phyloP scores from a whole-genome alignment of 2,113 vertebrate species.

The Cynocephalus volans region DNA sequence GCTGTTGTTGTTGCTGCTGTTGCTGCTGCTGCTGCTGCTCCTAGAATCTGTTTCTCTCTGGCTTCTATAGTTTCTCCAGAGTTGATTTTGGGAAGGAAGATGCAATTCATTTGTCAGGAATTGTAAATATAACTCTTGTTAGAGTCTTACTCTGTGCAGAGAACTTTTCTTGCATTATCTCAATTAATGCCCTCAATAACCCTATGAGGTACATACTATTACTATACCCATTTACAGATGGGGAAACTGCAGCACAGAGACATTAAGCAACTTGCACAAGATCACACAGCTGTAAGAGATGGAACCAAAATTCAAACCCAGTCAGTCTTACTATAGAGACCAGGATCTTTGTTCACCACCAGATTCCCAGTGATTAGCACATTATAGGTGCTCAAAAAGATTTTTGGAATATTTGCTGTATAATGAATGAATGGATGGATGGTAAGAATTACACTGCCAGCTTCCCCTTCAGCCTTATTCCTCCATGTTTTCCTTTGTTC shows the following conservation, averaged over 20 bases:
- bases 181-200: not conserved
- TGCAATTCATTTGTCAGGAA: not conserved
- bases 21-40: not conserved
- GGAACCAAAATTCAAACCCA: not conserved
- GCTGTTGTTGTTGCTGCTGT: no score
- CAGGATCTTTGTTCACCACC: not conserved
- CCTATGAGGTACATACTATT: not conserved
- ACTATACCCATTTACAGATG: not conserved
- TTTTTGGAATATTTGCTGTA: not conserved
- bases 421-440: not conserved
- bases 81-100: not conserved
- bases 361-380: not conserved
- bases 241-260: not conserved
- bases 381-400: not conserved
- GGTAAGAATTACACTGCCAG: not conserved
- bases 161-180: conserved; percentile 35
- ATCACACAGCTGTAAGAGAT: conserved; percentile 16
- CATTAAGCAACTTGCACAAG: not conserved
- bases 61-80: not conserved
- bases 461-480: not conserved
- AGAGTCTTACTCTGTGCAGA: not conserved
- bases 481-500: not conserved
- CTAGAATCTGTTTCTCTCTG: not conserved
- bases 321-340: not conserved
- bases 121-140: not conserved